Evolutionary conservation across 2,797 vertebrate genomes (phyloP).

Genomic region (Pantherophis alleghaniensis): DNA sequence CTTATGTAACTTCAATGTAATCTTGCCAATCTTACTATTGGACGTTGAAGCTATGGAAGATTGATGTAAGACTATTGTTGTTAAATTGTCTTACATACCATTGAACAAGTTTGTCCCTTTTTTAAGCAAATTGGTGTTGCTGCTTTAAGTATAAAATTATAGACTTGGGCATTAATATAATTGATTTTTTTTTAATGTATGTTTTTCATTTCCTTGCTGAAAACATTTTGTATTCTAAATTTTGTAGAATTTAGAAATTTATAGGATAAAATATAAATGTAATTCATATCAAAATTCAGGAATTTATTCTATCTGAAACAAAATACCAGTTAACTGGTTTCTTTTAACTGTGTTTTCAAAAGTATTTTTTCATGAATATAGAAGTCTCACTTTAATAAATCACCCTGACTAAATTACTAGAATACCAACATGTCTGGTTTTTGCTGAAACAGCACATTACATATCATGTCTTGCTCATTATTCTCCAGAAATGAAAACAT

Average conservation of each 20-base stretch:
- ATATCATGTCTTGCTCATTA: neutral
- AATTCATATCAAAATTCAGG: neutral
- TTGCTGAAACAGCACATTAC: neutral
- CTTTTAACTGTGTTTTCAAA: slow-evolving; percentile 28
- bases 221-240: neutral
- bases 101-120: neutral
- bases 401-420: neutral
- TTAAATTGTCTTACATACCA: neutral
- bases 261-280: neutral
- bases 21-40: neutral
- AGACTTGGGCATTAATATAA: neutral
- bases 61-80: neutral
- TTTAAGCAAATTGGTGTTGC: neutral
- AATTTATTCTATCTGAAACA: neutral
- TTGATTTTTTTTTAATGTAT: neutral
- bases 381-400: neutral
- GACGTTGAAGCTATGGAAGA: neutral
- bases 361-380: slow-evolving; percentile 34
- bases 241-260: neutral
- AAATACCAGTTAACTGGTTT: neutral
- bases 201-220: neutral
- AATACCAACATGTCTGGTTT: neutral
- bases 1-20: neutral
- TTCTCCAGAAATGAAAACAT: neutral
- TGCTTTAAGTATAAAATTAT: neutral